Percentiles rank a stretch among this genome's conserved stretches.
Evolutionary conservation across 2,113 vertebrate genomes (phyloP).

Genomic region (Calcarius ornatus): DNA sequence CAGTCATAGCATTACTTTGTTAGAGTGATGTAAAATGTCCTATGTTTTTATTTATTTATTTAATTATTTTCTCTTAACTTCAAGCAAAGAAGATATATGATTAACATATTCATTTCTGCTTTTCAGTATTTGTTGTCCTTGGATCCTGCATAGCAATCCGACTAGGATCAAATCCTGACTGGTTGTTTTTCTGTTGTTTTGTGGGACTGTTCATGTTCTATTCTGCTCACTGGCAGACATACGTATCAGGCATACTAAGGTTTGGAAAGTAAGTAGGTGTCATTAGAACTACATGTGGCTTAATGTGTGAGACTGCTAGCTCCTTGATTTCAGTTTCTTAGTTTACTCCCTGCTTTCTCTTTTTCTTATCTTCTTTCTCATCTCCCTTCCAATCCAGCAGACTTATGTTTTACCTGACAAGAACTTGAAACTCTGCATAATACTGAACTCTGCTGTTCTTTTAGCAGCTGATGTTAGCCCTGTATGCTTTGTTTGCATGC

Average conservation of each 20-base stretch:
- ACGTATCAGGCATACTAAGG: slow-evolving; percentile 90
- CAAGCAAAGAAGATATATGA: neutral
- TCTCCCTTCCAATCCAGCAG: neutral
- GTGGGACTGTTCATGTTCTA: slow-evolving; percentile 97
- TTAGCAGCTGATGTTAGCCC: neutral
- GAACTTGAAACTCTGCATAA: neutral
- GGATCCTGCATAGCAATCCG: slow-evolving; percentile 87
- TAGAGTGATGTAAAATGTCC: neutral
- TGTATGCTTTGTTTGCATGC: neutral
- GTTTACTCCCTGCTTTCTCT: neutral
- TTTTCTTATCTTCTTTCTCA: neutral
- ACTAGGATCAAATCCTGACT: slow-evolving; percentile 84
- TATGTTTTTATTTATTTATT: neutral
- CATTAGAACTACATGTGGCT: neutral
- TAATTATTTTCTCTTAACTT: neutral
- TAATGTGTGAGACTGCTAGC: neutral
- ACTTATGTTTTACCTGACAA: neutral
- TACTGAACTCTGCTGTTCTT: neutral
- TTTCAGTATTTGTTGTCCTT: slow-evolving; percentile 89
- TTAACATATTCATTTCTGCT: slow-evolving; percentile 35
- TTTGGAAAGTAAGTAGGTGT: slow-evolving; percentile 89
- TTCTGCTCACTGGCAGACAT: slow-evolving; percentile 98
- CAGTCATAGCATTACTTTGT: neutral
- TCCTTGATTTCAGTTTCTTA: neutral
- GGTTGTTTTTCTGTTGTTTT: slow-evolving; percentile 95